Evolutionary conservation across 92 coral and sea anemone species (phyloP).

Genomic region (Paramuricea clavata): DNA sequence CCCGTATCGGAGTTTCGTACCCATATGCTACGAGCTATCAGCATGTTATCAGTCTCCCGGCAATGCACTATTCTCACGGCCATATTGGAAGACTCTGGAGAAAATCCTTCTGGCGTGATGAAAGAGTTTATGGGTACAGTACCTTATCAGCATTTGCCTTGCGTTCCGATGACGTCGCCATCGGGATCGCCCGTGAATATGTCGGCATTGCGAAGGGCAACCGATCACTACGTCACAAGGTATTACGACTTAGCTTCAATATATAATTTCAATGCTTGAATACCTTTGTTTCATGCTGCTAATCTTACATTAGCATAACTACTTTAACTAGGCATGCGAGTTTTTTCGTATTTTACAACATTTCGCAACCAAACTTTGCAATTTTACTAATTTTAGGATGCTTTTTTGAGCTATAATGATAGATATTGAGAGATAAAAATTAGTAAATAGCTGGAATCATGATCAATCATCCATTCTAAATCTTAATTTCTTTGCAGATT

Average conservation of each 20-base stretch:
- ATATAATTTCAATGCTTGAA: no score
- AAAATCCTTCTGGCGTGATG: background rate
- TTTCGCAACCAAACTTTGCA: no score
- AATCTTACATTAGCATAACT: no score
- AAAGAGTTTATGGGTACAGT: background rate
- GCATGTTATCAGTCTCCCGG: constrained; percentile 25
- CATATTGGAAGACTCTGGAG: constrained; percentile 26
- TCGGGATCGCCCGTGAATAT: constrained; percentile 27
- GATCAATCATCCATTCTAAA: no score
- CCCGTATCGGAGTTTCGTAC: constrained; percentile 24
- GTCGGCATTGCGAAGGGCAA: constrained; percentile 14
- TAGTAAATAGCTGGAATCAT: no score
- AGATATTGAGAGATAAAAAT: no score
- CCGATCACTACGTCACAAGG: background rate
- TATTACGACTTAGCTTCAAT: background rate
- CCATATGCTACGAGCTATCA: constrained; percentile 21
- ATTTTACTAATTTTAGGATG: no score
- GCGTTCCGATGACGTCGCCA: background rate
- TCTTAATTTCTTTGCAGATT: constrained; percentile 32
- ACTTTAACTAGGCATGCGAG: no score
- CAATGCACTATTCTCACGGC: constrained; percentile 36
- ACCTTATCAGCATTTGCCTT: constrained; percentile 30
- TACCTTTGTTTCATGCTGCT: no score
- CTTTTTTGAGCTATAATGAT: no score
- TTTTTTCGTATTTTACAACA: no score